phyloP scores from a whole-genome alignment of 2,888 invertebrate species.

The Acleris laterana region DNA sequence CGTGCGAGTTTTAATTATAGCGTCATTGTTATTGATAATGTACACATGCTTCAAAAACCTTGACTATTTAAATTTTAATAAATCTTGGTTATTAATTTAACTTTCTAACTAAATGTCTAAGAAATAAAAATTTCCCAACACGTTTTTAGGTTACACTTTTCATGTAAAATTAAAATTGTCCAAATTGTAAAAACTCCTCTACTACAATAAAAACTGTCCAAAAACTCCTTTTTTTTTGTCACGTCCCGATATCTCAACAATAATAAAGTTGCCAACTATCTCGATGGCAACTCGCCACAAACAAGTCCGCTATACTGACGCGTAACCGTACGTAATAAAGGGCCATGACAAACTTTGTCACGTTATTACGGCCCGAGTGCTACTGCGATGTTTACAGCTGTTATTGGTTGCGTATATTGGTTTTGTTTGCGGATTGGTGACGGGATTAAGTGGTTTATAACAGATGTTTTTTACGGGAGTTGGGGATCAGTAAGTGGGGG shows the following conservation, averaged over 20 bases:
- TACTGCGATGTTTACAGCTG: slow-evolving; percentile 48
- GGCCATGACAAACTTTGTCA: slow-evolving; percentile 48
- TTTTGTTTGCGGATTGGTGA: slow-evolving; percentile 23
- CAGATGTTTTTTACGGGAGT: background rate
- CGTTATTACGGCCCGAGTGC: slow-evolving; percentile 46
- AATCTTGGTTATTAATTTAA: too few species aligned
- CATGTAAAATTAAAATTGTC: too few species aligned
- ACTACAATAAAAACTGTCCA: too few species aligned
- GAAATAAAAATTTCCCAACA: too few species aligned
- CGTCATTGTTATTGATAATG: too few species aligned
- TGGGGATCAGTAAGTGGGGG: too few species aligned
- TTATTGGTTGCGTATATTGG: slow-evolving; percentile 43
- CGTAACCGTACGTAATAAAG: slow-evolving; percentile 46
- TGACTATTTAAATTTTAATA: too few species aligned
- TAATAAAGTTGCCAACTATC: slow-evolving; percentile 2
- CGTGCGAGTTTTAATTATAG: too few species aligned
- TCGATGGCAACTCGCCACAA: slow-evolving; percentile 27
- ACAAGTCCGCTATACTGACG: slow-evolving; percentile 36
- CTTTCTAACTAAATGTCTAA: too few species aligned
- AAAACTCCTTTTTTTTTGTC: background rate
- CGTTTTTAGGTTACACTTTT: too few species aligned
- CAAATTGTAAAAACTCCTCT: too few species aligned
- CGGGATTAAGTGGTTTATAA: slow-evolving; percentile 23
- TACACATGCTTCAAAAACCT: too few species aligned
- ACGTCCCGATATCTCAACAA: background rate